Evolutionary conservation across 2,888 invertebrate species (phyloP).

Genomic region (Cephus pulcher): DNA sequence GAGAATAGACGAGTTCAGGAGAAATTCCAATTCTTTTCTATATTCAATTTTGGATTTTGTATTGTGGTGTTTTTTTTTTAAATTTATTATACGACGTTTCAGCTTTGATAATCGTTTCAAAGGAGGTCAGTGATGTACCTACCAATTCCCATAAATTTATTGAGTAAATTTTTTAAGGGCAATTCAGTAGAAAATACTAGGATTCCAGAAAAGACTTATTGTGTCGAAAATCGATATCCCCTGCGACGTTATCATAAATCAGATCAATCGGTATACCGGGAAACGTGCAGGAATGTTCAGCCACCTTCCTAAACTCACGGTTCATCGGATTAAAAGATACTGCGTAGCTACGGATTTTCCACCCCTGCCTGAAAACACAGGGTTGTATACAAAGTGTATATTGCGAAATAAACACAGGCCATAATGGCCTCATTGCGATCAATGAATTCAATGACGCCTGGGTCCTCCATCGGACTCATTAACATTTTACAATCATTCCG

Average conservation of each 20-base stretch:
- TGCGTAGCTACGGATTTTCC: neutral
- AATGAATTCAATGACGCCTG: neutral
- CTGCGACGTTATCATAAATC: neutral
- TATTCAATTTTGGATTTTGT: neutral
- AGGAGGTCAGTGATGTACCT: neutral
- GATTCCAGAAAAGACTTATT: neutral
- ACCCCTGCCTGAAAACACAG: neutral
- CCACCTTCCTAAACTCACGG: neutral
- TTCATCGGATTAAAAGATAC: neutral
- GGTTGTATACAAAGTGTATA: neutral
- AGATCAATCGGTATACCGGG: neutral
- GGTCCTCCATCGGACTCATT: neutral
- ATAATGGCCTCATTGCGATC: neutral
- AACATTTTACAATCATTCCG: neutral
- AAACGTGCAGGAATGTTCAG: neutral
- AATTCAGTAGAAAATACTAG: neutral
- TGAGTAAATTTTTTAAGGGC: neutral
- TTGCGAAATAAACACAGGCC: neutral
- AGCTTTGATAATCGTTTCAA: too few relatives aligned
- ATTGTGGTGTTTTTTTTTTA: neutral
- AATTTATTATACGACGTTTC: neutral
- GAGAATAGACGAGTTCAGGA: neutral
- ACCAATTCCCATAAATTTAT: neutral
- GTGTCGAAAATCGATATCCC: neutral
- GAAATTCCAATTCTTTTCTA: neutral